Conservation (phyloP, 2,797 vertebrate genomes). For the Vespertilio murinus region DNA sequence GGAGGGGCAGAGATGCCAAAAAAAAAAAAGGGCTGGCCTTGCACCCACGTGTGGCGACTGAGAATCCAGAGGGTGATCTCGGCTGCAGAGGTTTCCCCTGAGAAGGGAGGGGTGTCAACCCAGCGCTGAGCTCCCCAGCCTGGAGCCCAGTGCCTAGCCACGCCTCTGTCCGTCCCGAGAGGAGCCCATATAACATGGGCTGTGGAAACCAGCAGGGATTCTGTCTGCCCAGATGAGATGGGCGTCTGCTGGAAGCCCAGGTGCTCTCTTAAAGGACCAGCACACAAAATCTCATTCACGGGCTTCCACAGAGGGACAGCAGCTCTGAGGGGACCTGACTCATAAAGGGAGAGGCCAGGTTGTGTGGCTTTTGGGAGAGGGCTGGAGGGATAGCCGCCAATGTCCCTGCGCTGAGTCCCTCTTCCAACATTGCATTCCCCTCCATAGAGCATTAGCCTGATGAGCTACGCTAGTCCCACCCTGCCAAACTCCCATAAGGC, state of each 20-base stretch:
- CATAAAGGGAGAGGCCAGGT: not conserved
- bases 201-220: not conserved
- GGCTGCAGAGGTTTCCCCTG: not conserved
- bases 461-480: too few species aligned
- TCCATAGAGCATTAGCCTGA: not conserved
- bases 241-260: not conserved
- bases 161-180: too few species aligned
- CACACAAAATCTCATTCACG: not conserved
- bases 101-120: not conserved
- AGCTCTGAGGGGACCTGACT: not conserved
- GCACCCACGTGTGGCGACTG: not conserved
- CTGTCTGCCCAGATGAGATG: not conserved
- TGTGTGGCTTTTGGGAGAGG: not conserved
- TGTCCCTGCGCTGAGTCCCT: not conserved
- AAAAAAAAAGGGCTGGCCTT: too few species aligned
- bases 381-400: not conserved
- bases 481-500: not conserved
- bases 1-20: not conserved
- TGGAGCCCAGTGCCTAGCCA: too few species aligned
- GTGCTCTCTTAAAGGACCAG: not conserved
- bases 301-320: not conserved
- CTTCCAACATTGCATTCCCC: not conserved
- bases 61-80: not conserved
- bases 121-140: not conserved
- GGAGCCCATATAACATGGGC: too few species aligned